Base-by-base conservation (phyloP, 1,140 invertebrate genomes). In the Sycophaga agraensis region DNA sequence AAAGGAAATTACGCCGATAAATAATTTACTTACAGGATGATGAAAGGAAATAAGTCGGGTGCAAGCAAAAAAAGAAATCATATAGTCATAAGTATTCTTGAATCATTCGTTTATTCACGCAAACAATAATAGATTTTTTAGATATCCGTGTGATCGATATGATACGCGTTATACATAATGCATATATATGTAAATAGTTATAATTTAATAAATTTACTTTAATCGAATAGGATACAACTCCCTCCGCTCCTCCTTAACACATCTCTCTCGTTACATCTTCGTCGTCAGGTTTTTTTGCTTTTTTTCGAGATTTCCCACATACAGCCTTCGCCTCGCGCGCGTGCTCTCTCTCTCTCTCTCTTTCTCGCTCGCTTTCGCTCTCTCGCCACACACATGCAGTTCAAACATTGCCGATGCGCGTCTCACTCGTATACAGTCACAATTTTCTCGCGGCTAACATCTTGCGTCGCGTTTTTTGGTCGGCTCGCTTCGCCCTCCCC, bases 31-130 rank as follows among this genome's bases (percentile, higher is more conserved):
- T n/a, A n/a, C n/a, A n/a, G n/a, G n/a, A n/a, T n/a, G n/a, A n/a
- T n/a, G n/a, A n/a, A n/a, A n/a, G n/a, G n/a, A n/a, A n/a, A n/a
- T n/a, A n/a, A n/a, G n/a, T n/a, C n/a, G n/a, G n/a, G n/a, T n/a
- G n/a, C n/a, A n/a, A n/a, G n/a, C n/a, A n/a, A n/a, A 35, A 8
- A 11, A 17, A 26, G 8, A 51, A 64, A 68, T 57, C 49, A 61
- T n/a, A n/a, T n/a, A 59, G 17, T 53, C 57, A 24, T n/a, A 42
- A 19, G 51, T 57, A 66, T 67, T 71, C 66, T 73, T 74, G 64
- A 72, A 72, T 76, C 70, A 73, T 71, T 64, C 67, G 67, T 77
- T 75, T 77, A 75, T 76, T 75, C 72, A 75, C 70, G 70, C 71
- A 74, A 76, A 75, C 70, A 75, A 75, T 68, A 68, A 73, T 70